Percentiles rank a stretch among this genome's conserved stretches.
phyloP scores from a whole-genome alignment of 1,140 invertebrate genomes.

The Caenorhabditis remanei region DNA sequence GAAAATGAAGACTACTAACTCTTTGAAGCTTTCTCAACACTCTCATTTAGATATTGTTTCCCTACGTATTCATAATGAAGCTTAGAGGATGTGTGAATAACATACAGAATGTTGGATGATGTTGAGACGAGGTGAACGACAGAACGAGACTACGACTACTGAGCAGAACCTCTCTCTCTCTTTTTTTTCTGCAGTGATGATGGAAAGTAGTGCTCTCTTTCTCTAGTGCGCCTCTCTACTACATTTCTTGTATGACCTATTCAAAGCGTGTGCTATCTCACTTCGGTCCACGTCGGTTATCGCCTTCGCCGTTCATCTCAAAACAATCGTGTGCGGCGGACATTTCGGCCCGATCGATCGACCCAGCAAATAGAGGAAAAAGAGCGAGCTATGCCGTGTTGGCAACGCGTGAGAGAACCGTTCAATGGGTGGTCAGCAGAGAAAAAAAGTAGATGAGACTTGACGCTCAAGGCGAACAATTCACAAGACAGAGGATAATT shows the following conservation, averaged over 20 bases:
- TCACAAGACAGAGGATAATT: slow-evolving; percentile 3
- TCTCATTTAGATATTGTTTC: not conserved
- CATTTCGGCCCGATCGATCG: slow-evolving; percentile 4
- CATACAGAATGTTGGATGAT: not conserved
- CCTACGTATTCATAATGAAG: not conserved
- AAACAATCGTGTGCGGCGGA: slow-evolving; percentile 36
- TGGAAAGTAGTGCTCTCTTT: too few species aligned
- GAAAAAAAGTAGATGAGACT: slow-evolving; percentile 45
- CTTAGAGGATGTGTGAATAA: not conserved
- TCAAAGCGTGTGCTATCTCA: slow-evolving; percentile 1
- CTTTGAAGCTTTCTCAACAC: not conserved
- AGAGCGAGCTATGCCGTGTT: slow-evolving; percentile 16
- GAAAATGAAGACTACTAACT: too few species aligned
- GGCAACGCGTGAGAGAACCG: slow-evolving; percentile 41
- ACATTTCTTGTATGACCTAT: not conserved
- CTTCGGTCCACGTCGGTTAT: not conserved
- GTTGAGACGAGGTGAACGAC: not conserved
- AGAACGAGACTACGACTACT: not conserved
- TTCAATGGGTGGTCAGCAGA: slow-evolving; percentile 9
- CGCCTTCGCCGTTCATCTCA: slow-evolving; percentile 27
- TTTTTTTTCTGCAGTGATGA: not conserved
- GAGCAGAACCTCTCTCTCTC: not conserved
- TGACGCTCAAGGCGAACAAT: slow-evolving; percentile 13
- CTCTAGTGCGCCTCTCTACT: not conserved
- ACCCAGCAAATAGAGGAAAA: slow-evolving; percentile 29